Evolutionary conservation across 1,140 invertebrate species (phyloP), one percentile per base, ranked within the genome.

Genomic region (Heliconius eleuchia): DNA sequence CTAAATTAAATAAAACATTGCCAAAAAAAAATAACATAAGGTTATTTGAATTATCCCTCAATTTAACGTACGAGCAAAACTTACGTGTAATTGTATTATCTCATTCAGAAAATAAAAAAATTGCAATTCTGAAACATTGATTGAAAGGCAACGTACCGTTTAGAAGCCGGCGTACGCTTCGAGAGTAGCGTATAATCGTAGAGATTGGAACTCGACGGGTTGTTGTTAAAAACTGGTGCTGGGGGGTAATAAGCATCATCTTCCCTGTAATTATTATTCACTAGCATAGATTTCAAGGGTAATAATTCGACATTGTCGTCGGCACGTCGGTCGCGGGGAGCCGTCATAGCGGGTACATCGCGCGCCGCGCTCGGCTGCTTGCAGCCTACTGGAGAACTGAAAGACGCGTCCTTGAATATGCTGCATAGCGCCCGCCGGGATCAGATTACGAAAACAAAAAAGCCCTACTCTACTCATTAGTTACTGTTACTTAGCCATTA

Each of bases 161-260:
- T 95, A 11, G 94, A 94, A 78, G 92, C 93, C 88, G 92, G 92
- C 77, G 94, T 93, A 79, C 94, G 84, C 82, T 95, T 95, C 34
- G 94, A 94, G 71, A 95, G 89, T 55, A 95, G 85, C 60, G 89
- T 90, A 79, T 95, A 94, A 18, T 95, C 94, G 84, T 92, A 90
- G 42, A 93, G 81, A 81, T 91, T 94, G 18, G 91, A 91, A 60
- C 84, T 90, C 37, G 94, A 93, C n/a, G 92, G 91, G 76, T 91
- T 91, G 74, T 89, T 91, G 73, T 86, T 88, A 80, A 89, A 86
- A 50, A 85, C 82, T 30, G 87, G 86, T 39, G 86, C 74, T 18
- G 90, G 90, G 6, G 88, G 88, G 79, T 92, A 92, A 73, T 88
- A 89, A 11, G 82, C 83, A 42, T 92, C 92, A 86, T 94, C 92